These are phyloP conservation scores for Prietella phreatophila DNA, from an alignment of 2,113 vertebrate genomes.

Conservation along the genomic window DNA sequence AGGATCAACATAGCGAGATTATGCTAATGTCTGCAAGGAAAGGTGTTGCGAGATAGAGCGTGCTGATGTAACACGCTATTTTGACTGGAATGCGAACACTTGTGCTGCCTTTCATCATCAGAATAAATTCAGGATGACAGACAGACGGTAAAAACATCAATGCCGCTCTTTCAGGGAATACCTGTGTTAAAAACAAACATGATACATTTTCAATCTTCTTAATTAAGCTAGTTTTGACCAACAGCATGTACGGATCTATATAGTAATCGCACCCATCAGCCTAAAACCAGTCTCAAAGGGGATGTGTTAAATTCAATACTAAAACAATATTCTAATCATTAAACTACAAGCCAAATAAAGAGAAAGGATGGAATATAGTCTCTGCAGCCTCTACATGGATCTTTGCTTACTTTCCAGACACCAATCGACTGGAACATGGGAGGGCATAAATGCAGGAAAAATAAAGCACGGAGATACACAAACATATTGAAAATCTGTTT, in stretches of 20 bases:
- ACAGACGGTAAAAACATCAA: background rate
- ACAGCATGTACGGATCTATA: background rate
- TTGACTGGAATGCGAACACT: background rate
- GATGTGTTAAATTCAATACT: background rate
- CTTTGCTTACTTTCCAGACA: background rate
- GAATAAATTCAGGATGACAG: background rate
- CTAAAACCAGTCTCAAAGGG: background rate
- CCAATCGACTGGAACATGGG: background rate
- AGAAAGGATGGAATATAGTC: background rate
- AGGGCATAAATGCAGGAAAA: background rate
- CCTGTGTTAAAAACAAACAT: background rate
- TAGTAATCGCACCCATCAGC: background rate
- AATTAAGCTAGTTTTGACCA: background rate
- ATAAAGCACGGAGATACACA: background rate
- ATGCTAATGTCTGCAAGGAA: constrained; percentile 22
- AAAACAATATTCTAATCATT: background rate
- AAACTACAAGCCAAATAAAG: background rate
- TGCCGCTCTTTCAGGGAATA: background rate
- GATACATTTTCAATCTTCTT: background rate
- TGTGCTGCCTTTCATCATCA: background rate
- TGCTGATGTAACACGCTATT: background rate
- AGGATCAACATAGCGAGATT: constrained; percentile 5
- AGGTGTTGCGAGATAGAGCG: background rate
- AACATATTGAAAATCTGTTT: constrained; percentile 11
- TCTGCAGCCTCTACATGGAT: background rate